phyloP scores from a whole-genome alignment of 2,113 vertebrate species.

The Ptychochromis oligacanthus region DNA sequence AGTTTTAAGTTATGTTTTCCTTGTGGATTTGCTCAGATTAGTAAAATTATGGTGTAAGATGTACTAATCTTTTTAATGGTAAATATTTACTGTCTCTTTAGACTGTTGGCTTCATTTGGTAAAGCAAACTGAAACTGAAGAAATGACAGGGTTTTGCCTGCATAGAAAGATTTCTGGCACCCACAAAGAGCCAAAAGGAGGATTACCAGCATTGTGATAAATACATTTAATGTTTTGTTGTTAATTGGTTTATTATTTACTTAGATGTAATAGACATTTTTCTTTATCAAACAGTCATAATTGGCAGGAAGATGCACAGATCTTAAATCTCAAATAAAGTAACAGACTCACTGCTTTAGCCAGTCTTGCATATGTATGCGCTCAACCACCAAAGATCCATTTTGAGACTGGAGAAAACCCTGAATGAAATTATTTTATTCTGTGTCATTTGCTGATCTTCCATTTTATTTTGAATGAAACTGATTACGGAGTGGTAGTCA shows the following conservation, averaged over 20 bases:
- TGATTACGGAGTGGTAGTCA: conserved; percentile 9
- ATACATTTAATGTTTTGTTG: too few species aligned
- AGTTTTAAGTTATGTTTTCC: neutral
- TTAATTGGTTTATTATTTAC: too few species aligned
- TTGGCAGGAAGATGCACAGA: neutral
- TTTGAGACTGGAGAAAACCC: neutral
- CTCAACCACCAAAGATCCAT: neutral
- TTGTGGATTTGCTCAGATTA: neutral
- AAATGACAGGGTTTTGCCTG: neutral
- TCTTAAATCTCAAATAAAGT: neutral
- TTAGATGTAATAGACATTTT: too few species aligned
- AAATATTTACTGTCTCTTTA: neutral
- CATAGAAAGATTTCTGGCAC: neutral
- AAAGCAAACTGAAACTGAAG: neutral
- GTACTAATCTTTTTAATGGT: neutral
- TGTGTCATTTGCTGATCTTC: neutral
- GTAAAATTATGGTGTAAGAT: neutral
- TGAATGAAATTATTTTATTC: neutral
- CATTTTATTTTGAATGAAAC: conserved; percentile 25
- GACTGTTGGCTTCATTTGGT: neutral
- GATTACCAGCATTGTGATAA: too few species aligned
- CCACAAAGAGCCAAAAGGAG: neutral
- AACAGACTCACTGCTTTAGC: neutral
- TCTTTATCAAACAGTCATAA: neutral
- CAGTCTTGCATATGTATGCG: neutral